phyloP scores from a whole-genome alignment of 2,113 vertebrate genomes.

The Phyllostomus discolor region DNA sequence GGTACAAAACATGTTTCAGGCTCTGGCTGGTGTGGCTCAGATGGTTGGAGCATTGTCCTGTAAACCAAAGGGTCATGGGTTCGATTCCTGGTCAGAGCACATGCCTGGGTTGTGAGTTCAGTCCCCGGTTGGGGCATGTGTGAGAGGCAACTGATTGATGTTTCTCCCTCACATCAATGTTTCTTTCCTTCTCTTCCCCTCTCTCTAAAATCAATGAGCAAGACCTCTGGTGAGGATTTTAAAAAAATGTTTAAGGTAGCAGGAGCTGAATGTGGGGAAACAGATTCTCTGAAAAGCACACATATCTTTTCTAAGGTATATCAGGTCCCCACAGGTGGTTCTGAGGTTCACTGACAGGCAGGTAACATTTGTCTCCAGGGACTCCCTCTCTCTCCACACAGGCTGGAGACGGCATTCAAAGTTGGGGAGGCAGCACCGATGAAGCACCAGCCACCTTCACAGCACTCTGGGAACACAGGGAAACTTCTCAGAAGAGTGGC shows the following conservation, averaged over 20 bases:
- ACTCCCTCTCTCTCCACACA: neutral
- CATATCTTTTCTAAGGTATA: fast-evolving
- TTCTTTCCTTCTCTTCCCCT: no score
- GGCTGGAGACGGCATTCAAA: neutral
- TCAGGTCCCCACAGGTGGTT: fast-evolving
- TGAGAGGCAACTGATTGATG: no score
- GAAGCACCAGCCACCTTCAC: neutral
- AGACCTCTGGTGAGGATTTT: no score
- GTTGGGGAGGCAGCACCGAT: neutral
- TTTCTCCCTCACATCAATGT: no score
- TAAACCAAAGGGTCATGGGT: no score
- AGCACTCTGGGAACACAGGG: neutral
- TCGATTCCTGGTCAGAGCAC: no score
- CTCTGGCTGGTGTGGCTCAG: no score
- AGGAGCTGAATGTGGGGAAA: neutral
- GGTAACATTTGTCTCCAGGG: no score
- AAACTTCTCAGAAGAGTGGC: neutral
- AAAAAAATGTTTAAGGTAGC: neutral
- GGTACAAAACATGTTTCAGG: neutral
- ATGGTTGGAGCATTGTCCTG: no score
- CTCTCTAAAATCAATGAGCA: no score
- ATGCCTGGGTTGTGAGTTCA: no score
- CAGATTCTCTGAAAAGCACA: neutral
- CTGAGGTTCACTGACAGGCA: neutral
- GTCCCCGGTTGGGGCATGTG: no score